Evolutionary conservation across 2,797 vertebrate genomes (phyloP), one percentile per base, ranked within the genome.

Genomic region (Epinephelus coioides): DNA sequence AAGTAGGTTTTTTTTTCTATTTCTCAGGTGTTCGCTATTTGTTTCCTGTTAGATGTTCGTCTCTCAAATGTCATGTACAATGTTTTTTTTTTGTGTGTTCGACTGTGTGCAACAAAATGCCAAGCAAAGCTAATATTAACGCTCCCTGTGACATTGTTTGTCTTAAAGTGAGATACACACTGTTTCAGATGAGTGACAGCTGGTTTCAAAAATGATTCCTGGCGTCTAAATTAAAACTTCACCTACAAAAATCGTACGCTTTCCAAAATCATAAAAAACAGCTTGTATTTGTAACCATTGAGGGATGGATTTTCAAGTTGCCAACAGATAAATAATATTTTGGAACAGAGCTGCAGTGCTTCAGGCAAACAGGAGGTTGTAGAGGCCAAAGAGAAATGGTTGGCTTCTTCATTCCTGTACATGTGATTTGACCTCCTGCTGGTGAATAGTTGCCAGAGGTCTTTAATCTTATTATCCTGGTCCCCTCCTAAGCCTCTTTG

Each of bases 81-180:
- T 23, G 60, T 83, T 64, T 81, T 44, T 51, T 55, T 64, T 65
- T 62, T 64, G 76, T 44, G 50, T 70, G 56, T 88, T 69, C 51
- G 66, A 71, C 43, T 56, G 70, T 27, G 51, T 74, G 83, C 66
- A 63, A 91, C 91, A 93, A 94, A 93, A 92, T 87, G 86, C 80
- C 79, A 86, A 88, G 85, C 91, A 92, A 91, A 92, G 88, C 83
- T 91, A 91, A 93, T 91, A 91, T 91, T 89, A 93, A 77, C 71
- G 72, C 86, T 79, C 55, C 76, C 68, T 79, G 60, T 63, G 65
- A 82, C 83, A 34, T 8, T 71, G 72, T 85, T 89, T 88, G 87
- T 79, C 78, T 89, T 77, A 44, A 84, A 86, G 55, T 73, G 65
- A 88, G 69, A 81, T 59, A 71, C 61, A 46, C 47, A 44, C 59